phyloP scores from a whole-genome alignment of 1,140 invertebrate genomes.

The Ceratosolen fusciceps region DNA sequence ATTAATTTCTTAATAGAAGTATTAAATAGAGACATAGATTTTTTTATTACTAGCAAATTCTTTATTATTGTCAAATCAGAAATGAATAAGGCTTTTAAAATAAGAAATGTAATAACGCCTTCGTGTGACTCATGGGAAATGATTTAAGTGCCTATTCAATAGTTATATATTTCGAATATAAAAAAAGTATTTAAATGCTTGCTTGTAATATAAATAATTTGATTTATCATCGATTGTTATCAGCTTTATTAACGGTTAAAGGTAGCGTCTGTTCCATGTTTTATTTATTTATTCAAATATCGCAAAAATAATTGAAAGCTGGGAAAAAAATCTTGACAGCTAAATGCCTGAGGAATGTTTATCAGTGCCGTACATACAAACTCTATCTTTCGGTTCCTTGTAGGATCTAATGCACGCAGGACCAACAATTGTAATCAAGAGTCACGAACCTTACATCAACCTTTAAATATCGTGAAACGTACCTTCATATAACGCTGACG shows the following conservation, averaged over 20 bases:
- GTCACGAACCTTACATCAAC: background rate
- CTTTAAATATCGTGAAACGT: background rate
- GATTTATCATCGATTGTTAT: too few species aligned
- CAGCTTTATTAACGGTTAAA: background rate
- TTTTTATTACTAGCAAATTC: too few species aligned
- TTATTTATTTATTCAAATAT: background rate
- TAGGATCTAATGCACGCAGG: conserved; percentile 2
- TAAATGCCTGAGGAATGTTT: conserved; percentile 36
- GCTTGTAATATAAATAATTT: too few species aligned
- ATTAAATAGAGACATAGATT: too few species aligned
- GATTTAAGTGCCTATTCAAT: background rate
- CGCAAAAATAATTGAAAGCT: background rate
- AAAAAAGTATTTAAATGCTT: background rate
- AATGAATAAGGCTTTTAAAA: too few species aligned
- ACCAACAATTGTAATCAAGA: background rate
- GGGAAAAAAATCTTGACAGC: conserved; percentile 27
- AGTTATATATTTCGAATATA: background rate
- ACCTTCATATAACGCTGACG: conserved; percentile 41
- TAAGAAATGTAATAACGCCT: conserved; percentile 20
- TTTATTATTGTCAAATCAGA: too few species aligned
- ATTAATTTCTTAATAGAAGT: too few species aligned
- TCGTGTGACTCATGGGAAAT: conserved; percentile 26
- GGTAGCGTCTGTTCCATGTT: too few species aligned
- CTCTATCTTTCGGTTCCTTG: conserved; percentile 15
- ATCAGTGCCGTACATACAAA: conserved; percentile 5